A percentile compares a stretch with the other conserved stretches of the same genome.
These are phyloP conservation scores for Panzeria rudis DNA, from an alignment of 2,888 invertebrate genomes.

Conservation along the genomic window DNA sequence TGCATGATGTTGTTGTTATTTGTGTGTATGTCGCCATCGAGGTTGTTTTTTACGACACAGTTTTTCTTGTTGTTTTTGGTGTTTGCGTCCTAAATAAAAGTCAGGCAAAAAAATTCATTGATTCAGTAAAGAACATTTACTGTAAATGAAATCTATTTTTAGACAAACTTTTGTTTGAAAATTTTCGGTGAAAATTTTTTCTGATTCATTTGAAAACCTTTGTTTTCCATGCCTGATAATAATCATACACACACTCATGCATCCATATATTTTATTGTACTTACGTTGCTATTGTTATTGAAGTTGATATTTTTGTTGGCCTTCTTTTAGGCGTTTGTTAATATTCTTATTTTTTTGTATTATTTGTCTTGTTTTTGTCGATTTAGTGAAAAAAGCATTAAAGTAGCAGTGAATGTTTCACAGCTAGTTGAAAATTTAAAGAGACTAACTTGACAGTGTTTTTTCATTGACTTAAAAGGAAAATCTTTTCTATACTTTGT, in stretches of 20 bases:
- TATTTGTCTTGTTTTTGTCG: conserved; percentile 13
- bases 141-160: too few species aligned
- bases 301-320: conserved; percentile 13
- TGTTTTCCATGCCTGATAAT: not conserved
- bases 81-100: too few species aligned
- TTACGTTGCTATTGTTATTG: conserved; percentile 18
- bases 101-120: too few species aligned
- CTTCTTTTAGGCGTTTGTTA: conserved; percentile 30
- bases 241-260: not conserved
- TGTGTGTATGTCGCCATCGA: too few species aligned
- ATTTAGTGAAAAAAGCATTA: conserved; percentile 48
- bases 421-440: conserved; percentile 64
- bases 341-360: conserved; percentile 26
- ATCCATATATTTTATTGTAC: conserved; percentile 20
- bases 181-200: not conserved
- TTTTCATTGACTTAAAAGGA: conserved; percentile 14
- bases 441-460: conserved; percentile 15
- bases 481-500: conserved; percentile 27
- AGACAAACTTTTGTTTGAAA: too few species aligned
- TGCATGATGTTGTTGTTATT: too few species aligned
- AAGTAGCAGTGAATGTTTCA: conserved; percentile 60
- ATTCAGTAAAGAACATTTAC: too few species aligned
- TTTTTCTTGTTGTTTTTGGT: too few species aligned
- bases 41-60: too few species aligned
- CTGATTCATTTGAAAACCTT: not conserved